Conservation (phyloP, 2,888 invertebrate species). For the Myopa testacea region DNA sequence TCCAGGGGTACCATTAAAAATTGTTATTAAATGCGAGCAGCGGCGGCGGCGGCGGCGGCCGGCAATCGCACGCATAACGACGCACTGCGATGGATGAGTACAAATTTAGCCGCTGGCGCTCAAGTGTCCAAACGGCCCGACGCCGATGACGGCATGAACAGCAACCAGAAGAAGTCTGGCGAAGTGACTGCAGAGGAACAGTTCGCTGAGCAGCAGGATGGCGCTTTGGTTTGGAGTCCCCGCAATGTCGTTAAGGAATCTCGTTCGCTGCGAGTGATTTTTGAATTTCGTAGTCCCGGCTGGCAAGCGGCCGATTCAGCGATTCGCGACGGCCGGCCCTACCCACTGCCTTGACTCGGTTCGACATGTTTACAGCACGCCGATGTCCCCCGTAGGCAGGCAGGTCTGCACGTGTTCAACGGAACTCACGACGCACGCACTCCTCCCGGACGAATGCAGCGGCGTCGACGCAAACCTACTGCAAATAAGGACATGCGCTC, state of each 20-base stretch:
- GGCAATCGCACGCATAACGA: conserved; percentile 17
- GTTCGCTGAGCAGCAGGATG: neutral
- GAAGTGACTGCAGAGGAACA: neutral
- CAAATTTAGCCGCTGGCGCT: conserved; percentile 10
- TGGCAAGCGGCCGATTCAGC: conserved; percentile 6
- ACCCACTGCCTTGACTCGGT: neutral
- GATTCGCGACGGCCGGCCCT: neutral
- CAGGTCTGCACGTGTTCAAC: conserved; percentile 63
- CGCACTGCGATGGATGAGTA: neutral
- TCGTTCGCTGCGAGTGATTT: neutral
- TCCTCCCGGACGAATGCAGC: neutral
- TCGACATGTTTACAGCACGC: conserved; percentile 26
- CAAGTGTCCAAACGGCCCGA: conserved; percentile 17
- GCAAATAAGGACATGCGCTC: conserved; percentile 57
- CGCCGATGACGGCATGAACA: conserved; percentile 4
- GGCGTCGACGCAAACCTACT: conserved; percentile 37
- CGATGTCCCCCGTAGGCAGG: conserved; percentile 63
- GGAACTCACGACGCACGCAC: conserved; percentile 42
- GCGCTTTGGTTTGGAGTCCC: neutral
- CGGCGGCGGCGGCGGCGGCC: neutral
- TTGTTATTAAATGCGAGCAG: conserved; percentile 32
- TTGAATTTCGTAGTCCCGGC: neutral
- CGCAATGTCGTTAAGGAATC: conserved; percentile 15
- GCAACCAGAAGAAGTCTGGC: neutral
- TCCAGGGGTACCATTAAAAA: conserved; percentile 36